Evolutionary conservation across 2,888 invertebrate species (phyloP), one percentile per base, ranked within the genome.

Genomic region (Erebia aethiops): DNA sequence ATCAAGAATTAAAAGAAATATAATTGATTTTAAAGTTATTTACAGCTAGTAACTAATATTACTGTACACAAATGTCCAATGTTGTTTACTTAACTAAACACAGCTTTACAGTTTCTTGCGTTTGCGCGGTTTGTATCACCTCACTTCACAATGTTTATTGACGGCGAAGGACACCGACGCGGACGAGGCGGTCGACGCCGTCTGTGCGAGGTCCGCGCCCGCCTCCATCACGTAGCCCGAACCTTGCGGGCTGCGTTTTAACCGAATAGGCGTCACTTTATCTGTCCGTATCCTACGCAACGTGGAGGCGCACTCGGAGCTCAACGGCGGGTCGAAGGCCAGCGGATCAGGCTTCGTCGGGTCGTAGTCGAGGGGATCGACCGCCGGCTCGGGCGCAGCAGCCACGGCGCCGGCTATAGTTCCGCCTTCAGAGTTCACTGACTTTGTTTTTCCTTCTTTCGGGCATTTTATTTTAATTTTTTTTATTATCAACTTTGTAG

Each of bases 141-240:
- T 97, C 95, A 97, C 97, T 95, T 97, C 96, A 93, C 97, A 96
- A 94, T 96, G 97, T 94, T 97, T 96, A 88, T 95, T 96, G 82
- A 95, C 94, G 84, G 95, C 94, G 85, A 95, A 94, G 76, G 95
- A 79, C 75, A 83, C 77, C 63, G 74, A 43, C 73, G 64, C 46
- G 66, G 70, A 70, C 78, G 78, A 70, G 71, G 65, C 18, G 79
- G 85, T 70, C 78, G 84, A 64, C 80, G 79, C 83, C 77, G 82
- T 80, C 76, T 87, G 76, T 69, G 85, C 87, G 60, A 85, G 85
- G 75, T 82, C 84, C 18, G 87, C 77, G 74, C 82, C 84, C 21
- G 87, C 77, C 72, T 86, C 88, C 95, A 95, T 95, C 77, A 95
- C 94, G 84, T 95, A 95, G 46, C 94, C 95, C 56, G 95, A 96